Conservation (phyloP, 2,888 invertebrate genomes). For the Athetis lepigone region DNA sequence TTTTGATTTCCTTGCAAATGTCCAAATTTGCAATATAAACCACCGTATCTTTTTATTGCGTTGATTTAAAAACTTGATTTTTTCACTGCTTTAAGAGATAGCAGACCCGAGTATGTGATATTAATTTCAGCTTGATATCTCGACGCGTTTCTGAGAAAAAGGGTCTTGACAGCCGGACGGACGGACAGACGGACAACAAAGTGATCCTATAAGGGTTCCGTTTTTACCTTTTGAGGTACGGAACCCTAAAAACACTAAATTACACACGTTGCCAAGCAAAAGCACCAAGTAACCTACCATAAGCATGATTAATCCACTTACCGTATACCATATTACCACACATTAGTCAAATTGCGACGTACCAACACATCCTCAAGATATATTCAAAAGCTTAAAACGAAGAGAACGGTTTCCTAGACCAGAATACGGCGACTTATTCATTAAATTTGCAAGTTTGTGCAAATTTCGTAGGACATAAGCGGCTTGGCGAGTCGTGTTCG, state of each 20-base stretch:
- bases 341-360: constrained; percentile 44
- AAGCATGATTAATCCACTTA: constrained; percentile 36
- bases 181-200: too few relatives aligned
- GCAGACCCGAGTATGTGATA: too few relatives aligned
- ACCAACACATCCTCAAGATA: constrained; percentile 20
- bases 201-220: too few relatives aligned
- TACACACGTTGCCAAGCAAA: not conserved
- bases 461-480: constrained; percentile 78
- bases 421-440: constrained; percentile 72
- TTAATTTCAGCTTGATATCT: too few relatives aligned
- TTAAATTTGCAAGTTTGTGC: constrained; percentile 83
- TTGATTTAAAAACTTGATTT: too few relatives aligned
- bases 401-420: constrained; percentile 38
- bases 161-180: too few relatives aligned
- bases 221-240: too few relatives aligned
- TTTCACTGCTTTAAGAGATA: too few relatives aligned
- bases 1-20: too few relatives aligned
- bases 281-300: constrained; percentile 14
- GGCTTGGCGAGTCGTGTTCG: constrained; percentile 68
- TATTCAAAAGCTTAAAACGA: constrained; percentile 36
- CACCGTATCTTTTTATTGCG: too few relatives aligned
- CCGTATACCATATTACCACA: constrained; percentile 19
- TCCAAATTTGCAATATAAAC: too few relatives aligned
- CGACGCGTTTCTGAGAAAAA: too few relatives aligned
- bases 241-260: not conserved